These are phyloP conservation scores for Hypanus sabinus DNA, from an alignment of 2,113 vertebrate genomes.

Conservation along the genomic window DNA sequence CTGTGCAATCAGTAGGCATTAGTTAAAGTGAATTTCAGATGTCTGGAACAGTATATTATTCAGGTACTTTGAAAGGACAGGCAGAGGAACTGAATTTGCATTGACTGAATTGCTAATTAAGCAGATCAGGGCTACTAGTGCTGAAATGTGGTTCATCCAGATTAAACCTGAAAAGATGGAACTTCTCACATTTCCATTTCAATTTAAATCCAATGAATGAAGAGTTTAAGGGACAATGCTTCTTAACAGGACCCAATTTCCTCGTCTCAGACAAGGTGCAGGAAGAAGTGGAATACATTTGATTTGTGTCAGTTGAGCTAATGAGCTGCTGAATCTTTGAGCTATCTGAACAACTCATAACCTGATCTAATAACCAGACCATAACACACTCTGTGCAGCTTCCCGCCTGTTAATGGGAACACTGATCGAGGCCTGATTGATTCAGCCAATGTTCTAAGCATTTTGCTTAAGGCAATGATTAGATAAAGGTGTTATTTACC, in stretches of 20 bases:
- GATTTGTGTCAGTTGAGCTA: slow-evolving; percentile 22
- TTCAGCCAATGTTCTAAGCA: slow-evolving; percentile 30
- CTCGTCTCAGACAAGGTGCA: neutral
- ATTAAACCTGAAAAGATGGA: neutral
- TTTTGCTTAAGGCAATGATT: slow-evolving; percentile 24
- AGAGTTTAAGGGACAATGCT: slow-evolving; percentile 16
- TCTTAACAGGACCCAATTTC: neutral
- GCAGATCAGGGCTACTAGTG: neutral
- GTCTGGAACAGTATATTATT: neutral
- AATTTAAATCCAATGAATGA: slow-evolving; percentile 15
- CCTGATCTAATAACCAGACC: slow-evolving; percentile 24
- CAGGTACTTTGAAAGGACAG: neutral
- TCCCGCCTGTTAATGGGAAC: neutral
- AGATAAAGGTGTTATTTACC: slow-evolving; percentile 23
- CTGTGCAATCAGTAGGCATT: neutral
- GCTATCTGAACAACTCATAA: neutral
- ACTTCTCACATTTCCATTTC: slow-evolving; percentile 23
- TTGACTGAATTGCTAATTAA: slow-evolving; percentile 20
- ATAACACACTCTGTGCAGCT: neutral
- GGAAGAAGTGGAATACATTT: neutral
- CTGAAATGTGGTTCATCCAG: slow-evolving; percentile 6
- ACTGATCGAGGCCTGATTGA: slow-evolving; percentile 20
- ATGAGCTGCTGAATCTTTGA: slow-evolving; percentile 3
- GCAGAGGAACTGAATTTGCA: slow-evolving; percentile 15
- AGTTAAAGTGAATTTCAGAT: neutral